Evolutionary conservation across 2,797 vertebrate species (phyloP), one percentile per base, ranked within the genome.

Genomic region (Rhynchonycteris naso): DNA sequence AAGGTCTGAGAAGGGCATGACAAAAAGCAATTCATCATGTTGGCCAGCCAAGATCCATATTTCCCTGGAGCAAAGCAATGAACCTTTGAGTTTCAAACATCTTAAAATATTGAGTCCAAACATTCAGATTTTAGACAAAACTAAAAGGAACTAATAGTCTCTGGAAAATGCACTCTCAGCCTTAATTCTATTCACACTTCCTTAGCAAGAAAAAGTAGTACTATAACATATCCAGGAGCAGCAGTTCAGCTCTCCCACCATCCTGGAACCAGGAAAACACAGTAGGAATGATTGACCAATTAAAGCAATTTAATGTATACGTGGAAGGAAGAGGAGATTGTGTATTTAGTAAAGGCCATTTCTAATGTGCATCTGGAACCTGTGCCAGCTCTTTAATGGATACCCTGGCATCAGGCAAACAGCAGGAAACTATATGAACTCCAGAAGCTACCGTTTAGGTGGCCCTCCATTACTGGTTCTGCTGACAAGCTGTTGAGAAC

Each of bases 381-480:
- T 72, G 52, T 93, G 93, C 96, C 96, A 97, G 79, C 72, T 78
- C 81, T 89, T 92, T 97, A 97, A 93, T 96, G 90, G 94, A 94
- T 92, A 93, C 86, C 71, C 94, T 94, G 97, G 95, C 94, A 80
- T 2, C 75, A 54, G 74, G 90, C 54, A 90, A 93, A 76, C 74
- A 88, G 91, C 61, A 86, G 90, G 81, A 92, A 88, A 47, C 71
- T 61, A 30, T 61, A 82, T 84, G 79, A 52, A 83, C 78, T 93
- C n/a, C 43, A 90, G 81, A 85, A 89, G 71, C 92, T 96, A 30
- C 85, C 50, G 74, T 91, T 97, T 95, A 88, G 92, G 58, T 68
- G 47, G 24, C 47, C 58, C 35, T 61, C 59, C 90, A 61, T 56
- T 88, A 68, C 33, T 86, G 88, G 66, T 92, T 96, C 93, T 95